Percentiles rank a stretch among this genome's conserved stretches.
Conservation (phyloP, 2,888 invertebrate genomes). For the Eupithecia inturbata region DNA sequence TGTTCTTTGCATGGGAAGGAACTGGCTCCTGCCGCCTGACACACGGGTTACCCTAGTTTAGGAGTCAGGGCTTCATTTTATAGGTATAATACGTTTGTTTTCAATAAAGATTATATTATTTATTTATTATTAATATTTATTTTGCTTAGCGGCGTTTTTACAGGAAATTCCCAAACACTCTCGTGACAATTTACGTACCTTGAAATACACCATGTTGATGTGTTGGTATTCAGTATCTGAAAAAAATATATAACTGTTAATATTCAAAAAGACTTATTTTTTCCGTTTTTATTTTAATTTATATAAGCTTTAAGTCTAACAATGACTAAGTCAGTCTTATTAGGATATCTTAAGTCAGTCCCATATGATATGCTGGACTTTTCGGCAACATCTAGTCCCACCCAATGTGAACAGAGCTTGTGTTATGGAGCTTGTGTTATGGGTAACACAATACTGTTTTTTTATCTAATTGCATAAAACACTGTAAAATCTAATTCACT, state of each 20-base stretch:
- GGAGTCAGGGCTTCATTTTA: too few relatives aligned
- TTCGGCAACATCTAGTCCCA: background rate
- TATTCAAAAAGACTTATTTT: background rate
- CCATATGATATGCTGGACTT: too few relatives aligned
- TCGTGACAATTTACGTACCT: conserved; percentile 42
- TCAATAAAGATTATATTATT: too few relatives aligned
- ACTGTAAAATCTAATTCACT: background rate
- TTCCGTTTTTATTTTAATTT: too few relatives aligned
- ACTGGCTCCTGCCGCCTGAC: too few relatives aligned
- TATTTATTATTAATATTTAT: too few relatives aligned
- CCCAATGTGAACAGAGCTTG: background rate
- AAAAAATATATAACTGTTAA: conserved; percentile 1
- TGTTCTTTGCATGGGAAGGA: too few relatives aligned
- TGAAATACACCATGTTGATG: conserved; percentile 44
- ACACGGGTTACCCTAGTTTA: too few relatives aligned
- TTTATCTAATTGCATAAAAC: background rate
- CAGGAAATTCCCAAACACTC: background rate
- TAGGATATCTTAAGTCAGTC: too few relatives aligned
- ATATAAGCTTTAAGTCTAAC: too few relatives aligned
- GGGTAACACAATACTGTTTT: background rate
- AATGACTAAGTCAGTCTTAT: too few relatives aligned
- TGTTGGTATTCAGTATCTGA: conserved; percentile 17
- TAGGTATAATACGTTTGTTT: too few relatives aligned
- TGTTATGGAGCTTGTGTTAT: background rate
- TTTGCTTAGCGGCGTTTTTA: background rate